These are phyloP conservation scores for Takifugu ocellatus DNA, from an alignment of 2,797 vertebrate species.

Conservation along the genomic window DNA sequence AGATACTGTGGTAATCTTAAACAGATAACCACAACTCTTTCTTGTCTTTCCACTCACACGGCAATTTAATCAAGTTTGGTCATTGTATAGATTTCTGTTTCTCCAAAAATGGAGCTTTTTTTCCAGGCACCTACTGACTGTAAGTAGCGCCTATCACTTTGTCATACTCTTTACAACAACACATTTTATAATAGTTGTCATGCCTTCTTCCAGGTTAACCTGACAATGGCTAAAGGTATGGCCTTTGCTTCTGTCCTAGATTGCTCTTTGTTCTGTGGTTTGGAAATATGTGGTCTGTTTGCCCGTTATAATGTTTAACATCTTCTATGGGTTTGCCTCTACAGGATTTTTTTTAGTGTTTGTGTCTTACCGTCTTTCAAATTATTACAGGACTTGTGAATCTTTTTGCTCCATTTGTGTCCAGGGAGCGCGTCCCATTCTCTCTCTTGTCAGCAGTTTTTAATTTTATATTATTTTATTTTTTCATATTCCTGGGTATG, in stretches of 20 bases:
- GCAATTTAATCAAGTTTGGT: conserved; percentile 54
- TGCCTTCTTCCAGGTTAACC: conserved; percentile 75
- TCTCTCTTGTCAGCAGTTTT: conserved; percentile 62
- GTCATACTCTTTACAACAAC: conserved; percentile 61
- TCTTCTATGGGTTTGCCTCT: conserved; percentile 78
- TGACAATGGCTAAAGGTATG: conserved; percentile 75
- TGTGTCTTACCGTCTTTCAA: conserved; percentile 70
- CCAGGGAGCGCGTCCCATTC: conserved; percentile 65
- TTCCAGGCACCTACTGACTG: conserved; percentile 79
- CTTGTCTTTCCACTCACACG: conserved; percentile 47
- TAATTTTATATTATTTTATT: conserved; percentile 50
- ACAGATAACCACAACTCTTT: conserved; percentile 63
- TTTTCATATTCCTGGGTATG: conserved; percentile 85
- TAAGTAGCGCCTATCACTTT: conserved; percentile 75
- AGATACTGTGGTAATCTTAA: conserved; percentile 61
- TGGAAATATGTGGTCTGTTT: conserved; percentile 87
- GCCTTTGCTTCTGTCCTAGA: conserved; percentile 73
- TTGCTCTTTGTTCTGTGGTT: conserved; percentile 82
- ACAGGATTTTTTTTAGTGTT: conserved; percentile 57
- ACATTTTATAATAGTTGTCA: conserved; percentile 67
- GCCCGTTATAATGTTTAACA: conserved; percentile 73
- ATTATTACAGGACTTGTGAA: conserved; percentile 66
- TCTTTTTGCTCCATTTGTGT: conserved; percentile 69
- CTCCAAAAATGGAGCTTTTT: conserved; percentile 64
- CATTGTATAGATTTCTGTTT: conserved; percentile 66